Base-by-base conservation (phyloP, 37 sponge, comb jelly and placozoan species). In the Ephydatia muelleri region DNA sequence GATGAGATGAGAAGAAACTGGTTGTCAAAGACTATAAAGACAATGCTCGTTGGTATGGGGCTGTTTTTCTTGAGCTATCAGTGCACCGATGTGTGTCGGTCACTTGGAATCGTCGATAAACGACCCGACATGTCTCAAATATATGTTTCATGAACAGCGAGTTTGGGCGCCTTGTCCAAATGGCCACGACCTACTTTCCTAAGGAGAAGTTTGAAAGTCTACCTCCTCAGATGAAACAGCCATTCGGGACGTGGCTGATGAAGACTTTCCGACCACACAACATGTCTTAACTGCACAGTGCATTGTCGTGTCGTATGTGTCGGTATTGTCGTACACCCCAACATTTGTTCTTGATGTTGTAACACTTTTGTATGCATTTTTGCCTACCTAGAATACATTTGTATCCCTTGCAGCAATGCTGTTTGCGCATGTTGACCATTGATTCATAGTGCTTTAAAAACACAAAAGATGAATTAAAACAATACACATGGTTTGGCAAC, bases 381-480 rank as follows among this genome's bases (percentile, higher is more conserved):
- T n/a, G n/a, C n/a, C n/a, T n/a, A n/a, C n/a, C n/a, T n/a, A n/a
- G n/a, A n/a, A n/a, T n/a, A n/a, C n/a, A n/a, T n/a, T n/a, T n/a
- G n/a, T n/a, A n/a, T n/a, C n/a, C n/a, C n/a, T n/a, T n/a, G n/a
- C n/a, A n/a, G n/a, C n/a, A n/a, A n/a, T n/a, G n/a, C n/a, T n/a
- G n/a, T n/a, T n/a, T n/a, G n/a, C n/a, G n/a, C n/a, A n/a, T n/a
- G n/a, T n/a, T n/a, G n/a, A n/a, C n/a, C 40, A 39, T 77, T 16
- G 40, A 4, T 43, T 11, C 72, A 34, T 21, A 71, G 30, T 3
- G 13, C 12, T 19, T n/a, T 9, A 0, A 21, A n/a, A 13, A 33
- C 21, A 71, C 83, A 80, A 76, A 49, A 80, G 82, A 69, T 57
- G 83, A 27, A 69, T 80, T n/a, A 77, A 73, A 39, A 82, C 88